Evolutionary conservation across 2,888 invertebrate species (phyloP).

Genomic region (Sycophila texana): DNA sequence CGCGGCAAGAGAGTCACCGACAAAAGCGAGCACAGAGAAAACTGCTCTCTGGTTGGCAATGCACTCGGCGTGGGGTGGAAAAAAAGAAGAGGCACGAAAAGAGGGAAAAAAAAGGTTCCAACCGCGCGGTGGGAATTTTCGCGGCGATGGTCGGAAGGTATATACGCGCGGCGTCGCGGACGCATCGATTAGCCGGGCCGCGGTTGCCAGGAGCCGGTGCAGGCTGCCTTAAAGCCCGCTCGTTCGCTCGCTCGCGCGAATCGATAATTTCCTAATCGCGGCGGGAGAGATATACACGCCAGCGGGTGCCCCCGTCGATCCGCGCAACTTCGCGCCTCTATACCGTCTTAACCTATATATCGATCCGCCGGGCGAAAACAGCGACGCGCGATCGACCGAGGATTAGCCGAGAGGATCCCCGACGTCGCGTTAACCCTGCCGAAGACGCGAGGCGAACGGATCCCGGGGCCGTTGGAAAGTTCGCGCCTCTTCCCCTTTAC

Average conservation of each 20-base stretch:
- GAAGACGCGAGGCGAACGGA: neutral
- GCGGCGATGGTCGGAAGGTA: too few species aligned
- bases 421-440: neutral
- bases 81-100: neutral
- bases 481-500: neutral
- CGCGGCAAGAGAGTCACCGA: too few species aligned
- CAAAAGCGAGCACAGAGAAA: too few species aligned
- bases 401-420: neutral
- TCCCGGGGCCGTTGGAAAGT: neutral
- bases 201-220: conserved; percentile 67
- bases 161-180: neutral
- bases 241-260: conserved; percentile 49
- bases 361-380: neutral
- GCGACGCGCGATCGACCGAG: conserved; percentile 1
- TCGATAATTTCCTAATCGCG: conserved; percentile 67
- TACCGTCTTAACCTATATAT: conserved; percentile 33
- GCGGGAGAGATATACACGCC: conserved; percentile 8
- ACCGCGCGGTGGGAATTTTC: too few species aligned
- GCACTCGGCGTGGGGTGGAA: neutral
- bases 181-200: conserved; percentile 67
- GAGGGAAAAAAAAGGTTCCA: neutral
- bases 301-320: conserved; percentile 7
- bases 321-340: neutral
- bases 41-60: too few species aligned
- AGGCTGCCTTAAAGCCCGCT: conserved; percentile 16